These are phyloP conservation scores for Argyrosomus regius DNA, from an alignment of 2,797 vertebrate species.

Conservation along the genomic window DNA sequence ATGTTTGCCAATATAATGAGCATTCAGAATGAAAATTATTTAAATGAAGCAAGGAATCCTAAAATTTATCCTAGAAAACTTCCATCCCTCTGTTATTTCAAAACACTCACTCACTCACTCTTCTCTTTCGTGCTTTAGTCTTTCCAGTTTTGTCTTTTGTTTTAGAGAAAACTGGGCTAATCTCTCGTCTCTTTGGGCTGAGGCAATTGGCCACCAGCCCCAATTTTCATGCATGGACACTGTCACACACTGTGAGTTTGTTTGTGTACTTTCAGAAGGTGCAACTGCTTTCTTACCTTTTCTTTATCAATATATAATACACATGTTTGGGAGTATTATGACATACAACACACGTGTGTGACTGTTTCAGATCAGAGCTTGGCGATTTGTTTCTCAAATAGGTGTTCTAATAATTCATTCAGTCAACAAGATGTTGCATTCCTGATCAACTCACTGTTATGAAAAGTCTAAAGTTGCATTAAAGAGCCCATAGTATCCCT, in stretches of 20 bases:
- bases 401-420: background rate
- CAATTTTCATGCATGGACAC: conserved; percentile 40
- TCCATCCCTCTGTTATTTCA: conserved; percentile 28
- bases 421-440: background rate
- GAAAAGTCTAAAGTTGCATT: background rate
- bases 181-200: conserved; percentile 51
- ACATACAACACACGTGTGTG: background rate
- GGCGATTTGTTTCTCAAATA: background rate
- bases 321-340: background rate
- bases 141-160: conserved; percentile 26
- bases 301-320: background rate
- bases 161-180: conserved; percentile 60
- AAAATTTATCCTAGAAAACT: conserved; percentile 10
- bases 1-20: conserved; percentile 12
- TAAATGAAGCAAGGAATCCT: conserved; percentile 32
- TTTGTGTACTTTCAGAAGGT: background rate
- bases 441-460: background rate
- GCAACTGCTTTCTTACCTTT: background rate
- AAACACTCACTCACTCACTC: too few relatives aligned
- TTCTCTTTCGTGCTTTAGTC: conserved; percentile 28
- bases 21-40: conserved; percentile 30
- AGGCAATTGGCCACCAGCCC: conserved; percentile 38
- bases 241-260: conserved; percentile 17
- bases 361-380: background rate
- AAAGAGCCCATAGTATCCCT: too few relatives aligned